These are phyloP conservation scores for Apodemia duryi DNA, from an alignment of 2,888 invertebrate genomes.

Conservation along the genomic window DNA sequence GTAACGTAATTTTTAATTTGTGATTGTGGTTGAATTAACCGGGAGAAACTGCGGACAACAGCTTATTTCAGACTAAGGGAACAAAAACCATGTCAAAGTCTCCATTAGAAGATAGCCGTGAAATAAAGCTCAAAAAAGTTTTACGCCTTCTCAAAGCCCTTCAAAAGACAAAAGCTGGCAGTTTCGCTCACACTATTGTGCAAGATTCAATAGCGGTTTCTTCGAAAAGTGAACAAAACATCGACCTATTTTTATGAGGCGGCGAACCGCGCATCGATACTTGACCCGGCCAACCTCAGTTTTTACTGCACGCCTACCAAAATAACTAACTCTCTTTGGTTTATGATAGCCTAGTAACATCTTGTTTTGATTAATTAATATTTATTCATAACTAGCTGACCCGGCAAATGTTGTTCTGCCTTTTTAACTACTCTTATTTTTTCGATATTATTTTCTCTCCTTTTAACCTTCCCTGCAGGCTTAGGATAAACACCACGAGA, in stretches of 20 bases:
- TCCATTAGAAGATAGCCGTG: neutral
- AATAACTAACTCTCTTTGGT: neutral
- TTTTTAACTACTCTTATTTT: no score
- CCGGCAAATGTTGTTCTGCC: no score
- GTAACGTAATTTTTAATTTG: no score
- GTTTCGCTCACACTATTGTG: slow-evolving; percentile 11
- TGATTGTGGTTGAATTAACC: no score
- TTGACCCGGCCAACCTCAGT: slow-evolving; percentile 39
- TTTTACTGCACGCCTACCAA: slow-evolving; percentile 30
- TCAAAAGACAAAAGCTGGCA: slow-evolving; percentile 21
- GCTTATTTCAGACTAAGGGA: neutral
- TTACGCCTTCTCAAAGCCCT: slow-evolving; percentile 10
- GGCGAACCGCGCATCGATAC: slow-evolving; percentile 34
- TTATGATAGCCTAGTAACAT: neutral
- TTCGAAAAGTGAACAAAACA: slow-evolving; percentile 29
- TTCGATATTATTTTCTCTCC: no score
- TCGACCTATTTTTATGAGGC: slow-evolving; percentile 44
- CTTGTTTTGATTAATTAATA: neutral
- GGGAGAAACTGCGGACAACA: neutral
- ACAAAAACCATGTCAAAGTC: neutral
- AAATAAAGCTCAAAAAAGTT: slow-evolving; percentile 18
- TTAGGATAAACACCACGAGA: no score
- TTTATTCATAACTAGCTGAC: no score
- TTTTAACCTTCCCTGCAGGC: no score
- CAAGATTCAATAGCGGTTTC: slow-evolving; percentile 18